Evolutionary conservation across 2,888 invertebrate genomes (phyloP).

Genomic region (Clepsis dumicolana): DNA sequence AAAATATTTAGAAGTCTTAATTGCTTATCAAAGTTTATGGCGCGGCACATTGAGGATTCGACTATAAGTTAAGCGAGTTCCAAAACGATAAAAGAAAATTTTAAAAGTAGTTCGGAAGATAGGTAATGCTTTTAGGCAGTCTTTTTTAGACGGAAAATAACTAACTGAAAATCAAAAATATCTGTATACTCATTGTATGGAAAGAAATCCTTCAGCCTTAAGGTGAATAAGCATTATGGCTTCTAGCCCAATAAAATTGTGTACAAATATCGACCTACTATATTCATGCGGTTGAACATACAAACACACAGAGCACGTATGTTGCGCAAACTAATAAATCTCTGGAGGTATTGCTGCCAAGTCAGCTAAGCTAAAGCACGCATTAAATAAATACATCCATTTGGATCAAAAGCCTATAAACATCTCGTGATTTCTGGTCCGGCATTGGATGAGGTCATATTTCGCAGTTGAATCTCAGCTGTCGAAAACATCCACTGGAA

Average conservation of each 20-base stretch:
- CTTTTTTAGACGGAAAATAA: neutral
- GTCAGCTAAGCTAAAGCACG: conserved; percentile 1
- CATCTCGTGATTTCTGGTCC: conserved; percentile 18
- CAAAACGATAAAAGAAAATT: too few relatives aligned
- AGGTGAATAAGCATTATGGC: neutral
- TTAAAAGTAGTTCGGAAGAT: neutral
- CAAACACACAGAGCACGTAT: neutral
- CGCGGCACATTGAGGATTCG: too few relatives aligned
- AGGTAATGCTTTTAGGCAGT: neutral
- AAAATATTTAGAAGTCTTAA: neutral
- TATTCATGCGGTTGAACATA: neutral
- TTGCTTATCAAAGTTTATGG: neutral
- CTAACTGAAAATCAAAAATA: neutral
- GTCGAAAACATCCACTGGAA: conserved; percentile 2
- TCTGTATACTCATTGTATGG: neutral
- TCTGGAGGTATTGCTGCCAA: conserved; percentile 16
- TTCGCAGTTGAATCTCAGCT: neutral
- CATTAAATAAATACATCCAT: conserved; percentile 20
- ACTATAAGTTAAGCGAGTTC: too few relatives aligned
- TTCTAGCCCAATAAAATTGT: neutral
- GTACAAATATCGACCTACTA: neutral
- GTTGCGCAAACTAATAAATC: conserved; percentile 22
- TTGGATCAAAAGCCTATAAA: conserved; percentile 18
- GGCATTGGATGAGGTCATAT: neutral
- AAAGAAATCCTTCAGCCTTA: neutral